Conservation (phyloP, 2,888 invertebrate genomes). For the Drosophila quinaria region DNA sequence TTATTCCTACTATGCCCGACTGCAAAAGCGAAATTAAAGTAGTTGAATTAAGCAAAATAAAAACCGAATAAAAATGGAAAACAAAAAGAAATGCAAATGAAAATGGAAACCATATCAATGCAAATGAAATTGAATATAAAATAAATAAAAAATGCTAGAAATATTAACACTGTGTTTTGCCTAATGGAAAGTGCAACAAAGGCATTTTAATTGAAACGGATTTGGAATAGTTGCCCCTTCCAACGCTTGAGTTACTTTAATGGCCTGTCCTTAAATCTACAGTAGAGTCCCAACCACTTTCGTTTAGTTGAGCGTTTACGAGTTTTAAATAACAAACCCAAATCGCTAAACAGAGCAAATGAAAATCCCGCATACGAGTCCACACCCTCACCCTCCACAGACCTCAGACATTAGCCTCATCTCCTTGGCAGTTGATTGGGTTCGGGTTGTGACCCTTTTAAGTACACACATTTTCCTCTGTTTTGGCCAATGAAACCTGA, state of each 20-base stretch:
- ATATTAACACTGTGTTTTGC: slow-evolving; percentile 63
- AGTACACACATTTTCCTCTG: slow-evolving; percentile 52
- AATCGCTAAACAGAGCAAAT: slow-evolving; percentile 57
- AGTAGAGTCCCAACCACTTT: slow-evolving; percentile 28
- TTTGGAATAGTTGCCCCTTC: slow-evolving; percentile 12
- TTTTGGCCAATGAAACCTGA: slow-evolving; percentile 75
- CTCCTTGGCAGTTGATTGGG: slow-evolving; percentile 47
- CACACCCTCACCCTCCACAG: slow-evolving; percentile 15
- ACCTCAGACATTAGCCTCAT: slow-evolving; percentile 47
- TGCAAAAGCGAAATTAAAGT: slow-evolving; percentile 62
- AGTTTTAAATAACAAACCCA: slow-evolving; percentile 60
- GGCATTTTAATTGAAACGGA: slow-evolving; percentile 51
- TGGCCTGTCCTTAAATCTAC: slow-evolving; percentile 8
- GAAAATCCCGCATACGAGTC: slow-evolving; percentile 19
- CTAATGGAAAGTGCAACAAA: slow-evolving; percentile 28
- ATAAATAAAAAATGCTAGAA: slow-evolving; percentile 70
- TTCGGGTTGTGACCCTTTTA: slow-evolving; percentile 69
- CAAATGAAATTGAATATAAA: slow-evolving; percentile 69
- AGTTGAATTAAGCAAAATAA: slow-evolving; percentile 44
- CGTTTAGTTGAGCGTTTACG: slow-evolving; percentile 53
- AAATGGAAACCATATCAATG: slow-evolving; percentile 65
- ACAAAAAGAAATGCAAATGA: slow-evolving; percentile 2
- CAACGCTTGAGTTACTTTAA: neutral
- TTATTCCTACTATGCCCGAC: slow-evolving; percentile 42
- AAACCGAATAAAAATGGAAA: slow-evolving; percentile 14